Evolutionary conservation across 1,140 invertebrate genomes (phyloP).

Genomic region (Drosophila chauvacae): DNA sequence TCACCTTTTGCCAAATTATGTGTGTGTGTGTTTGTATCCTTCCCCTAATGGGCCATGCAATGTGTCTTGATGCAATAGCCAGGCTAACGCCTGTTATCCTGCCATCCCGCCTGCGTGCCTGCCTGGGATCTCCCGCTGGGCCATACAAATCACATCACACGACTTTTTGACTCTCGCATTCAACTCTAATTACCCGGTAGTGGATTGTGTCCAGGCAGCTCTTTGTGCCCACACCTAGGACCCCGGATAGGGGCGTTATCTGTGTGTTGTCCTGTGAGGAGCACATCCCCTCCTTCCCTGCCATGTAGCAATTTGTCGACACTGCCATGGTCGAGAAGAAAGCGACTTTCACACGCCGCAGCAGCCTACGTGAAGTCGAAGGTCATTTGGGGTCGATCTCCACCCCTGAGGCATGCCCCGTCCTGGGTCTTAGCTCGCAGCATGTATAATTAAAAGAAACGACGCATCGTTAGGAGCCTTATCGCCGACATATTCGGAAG

Average conservation of each 20-base stretch:
- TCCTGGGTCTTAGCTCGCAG: slow-evolving; percentile 6
- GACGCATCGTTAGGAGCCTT: slow-evolving; percentile 60
- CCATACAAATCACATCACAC: slow-evolving; percentile 81
- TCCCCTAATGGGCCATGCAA: slow-evolving; percentile 68
- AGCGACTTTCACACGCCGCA: slow-evolving; percentile 67
- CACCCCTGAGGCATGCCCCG: background rate
- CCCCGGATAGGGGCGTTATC: slow-evolving; percentile 68
- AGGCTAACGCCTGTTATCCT: slow-evolving; percentile 17
- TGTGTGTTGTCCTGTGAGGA: slow-evolving; percentile 66
- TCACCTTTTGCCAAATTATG: slow-evolving; percentile 34
- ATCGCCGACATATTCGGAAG: slow-evolving; percentile 51
- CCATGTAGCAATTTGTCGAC: slow-evolving; percentile 71
- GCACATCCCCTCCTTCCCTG: slow-evolving; percentile 19
- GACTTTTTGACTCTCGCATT: slow-evolving; percentile 78
- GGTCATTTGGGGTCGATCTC: slow-evolving; percentile 71
- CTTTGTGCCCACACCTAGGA: slow-evolving; percentile 38
- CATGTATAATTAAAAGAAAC: slow-evolving; percentile 68
- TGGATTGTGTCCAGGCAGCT: slow-evolving; percentile 56
- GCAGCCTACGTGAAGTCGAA: slow-evolving; percentile 41
- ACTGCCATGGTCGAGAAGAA: slow-evolving; percentile 48
- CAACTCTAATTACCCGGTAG: slow-evolving; percentile 81
- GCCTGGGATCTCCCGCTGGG: slow-evolving; percentile 67
- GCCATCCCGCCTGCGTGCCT: slow-evolving; percentile 39
- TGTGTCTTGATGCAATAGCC: slow-evolving; percentile 74
- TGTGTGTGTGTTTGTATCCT: background rate